Evolutionary conservation across 2,113 vertebrate species (phyloP).

Genomic region (Colossoma macropomum): DNA sequence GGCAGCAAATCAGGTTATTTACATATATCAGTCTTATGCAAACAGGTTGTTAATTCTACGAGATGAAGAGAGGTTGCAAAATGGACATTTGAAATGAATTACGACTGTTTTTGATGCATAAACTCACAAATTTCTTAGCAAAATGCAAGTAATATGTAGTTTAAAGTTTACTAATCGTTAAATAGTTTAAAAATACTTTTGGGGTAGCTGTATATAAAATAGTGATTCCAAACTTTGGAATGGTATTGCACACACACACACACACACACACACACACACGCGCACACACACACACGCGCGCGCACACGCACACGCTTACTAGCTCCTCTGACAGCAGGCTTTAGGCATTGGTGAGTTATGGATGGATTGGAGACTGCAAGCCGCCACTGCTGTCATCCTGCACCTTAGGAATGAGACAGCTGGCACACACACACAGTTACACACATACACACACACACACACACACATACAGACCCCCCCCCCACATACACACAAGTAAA

Average conservation of each 20-base stretch:
- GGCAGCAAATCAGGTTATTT: no score
- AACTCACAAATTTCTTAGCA: no score
- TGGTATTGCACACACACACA: neutral
- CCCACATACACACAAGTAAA: neutral
- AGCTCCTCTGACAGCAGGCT: conserved; percentile 31
- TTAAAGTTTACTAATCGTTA: no score
- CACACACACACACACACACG: neutral
- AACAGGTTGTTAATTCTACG: no score
- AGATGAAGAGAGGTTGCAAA: no score
- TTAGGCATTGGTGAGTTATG: conserved; percentile 52
- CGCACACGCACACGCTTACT: conserved; percentile 17
- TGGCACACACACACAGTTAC: conserved; percentile 41
- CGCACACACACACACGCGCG: neutral
- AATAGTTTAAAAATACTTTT: no score
- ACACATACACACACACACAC: conserved; percentile 53
- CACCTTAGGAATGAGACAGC: conserved; percentile 77
- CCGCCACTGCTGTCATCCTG: conserved; percentile 64
- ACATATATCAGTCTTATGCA: no score
- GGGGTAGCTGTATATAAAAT: no score
- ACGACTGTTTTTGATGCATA: no score
- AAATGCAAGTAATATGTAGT: no score
- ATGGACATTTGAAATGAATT: no score
- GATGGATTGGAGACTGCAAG: conserved; percentile 59
- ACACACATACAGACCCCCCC: neutral
- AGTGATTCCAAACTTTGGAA: neutral